phyloP scores from a whole-genome alignment of 2,113 vertebrate species.

The Atractosteus spatula region DNA sequence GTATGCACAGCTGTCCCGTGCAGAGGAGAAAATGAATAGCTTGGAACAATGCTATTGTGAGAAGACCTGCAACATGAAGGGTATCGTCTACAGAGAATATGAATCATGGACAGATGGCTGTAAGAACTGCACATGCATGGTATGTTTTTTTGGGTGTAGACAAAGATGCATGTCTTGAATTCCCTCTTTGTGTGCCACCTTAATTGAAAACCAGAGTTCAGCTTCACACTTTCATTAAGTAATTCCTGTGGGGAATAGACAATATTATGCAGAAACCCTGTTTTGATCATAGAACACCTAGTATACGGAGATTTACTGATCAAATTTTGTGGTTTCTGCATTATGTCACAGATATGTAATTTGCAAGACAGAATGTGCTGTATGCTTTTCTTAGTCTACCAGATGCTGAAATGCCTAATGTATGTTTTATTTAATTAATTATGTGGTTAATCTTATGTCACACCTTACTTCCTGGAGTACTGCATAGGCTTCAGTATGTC shows the following conservation, averaged over 20 bases:
- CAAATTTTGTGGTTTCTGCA: background rate
- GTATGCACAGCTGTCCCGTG: conserved; percentile 82
- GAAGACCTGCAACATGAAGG: conserved; percentile 90
- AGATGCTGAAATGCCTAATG: no score
- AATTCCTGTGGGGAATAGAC: background rate
- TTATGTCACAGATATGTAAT: background rate
- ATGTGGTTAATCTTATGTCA: no score
- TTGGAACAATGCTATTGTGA: conserved; percentile 98
- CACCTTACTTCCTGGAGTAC: no score
- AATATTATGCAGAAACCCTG: background rate
- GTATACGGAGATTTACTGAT: background rate
- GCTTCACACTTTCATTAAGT: background rate
- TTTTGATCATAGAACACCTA: conserved; percentile 1
- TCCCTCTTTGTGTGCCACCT: conserved; percentile 1
- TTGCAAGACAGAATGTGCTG: no score
- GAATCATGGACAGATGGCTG: conserved; percentile 95
- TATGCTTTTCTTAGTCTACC: no score
- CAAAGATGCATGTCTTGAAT: conserved; percentile 7
- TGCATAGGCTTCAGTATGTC: no score
- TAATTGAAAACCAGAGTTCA: background rate
- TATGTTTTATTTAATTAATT: no score
- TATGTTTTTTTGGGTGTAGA: conserved; percentile 56
- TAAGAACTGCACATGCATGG: conserved; percentile 96
- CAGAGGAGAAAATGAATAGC: conserved; percentile 95
- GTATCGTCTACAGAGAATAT: conserved; percentile 86